phyloP scores from a whole-genome alignment of 2,113 vertebrate genomes.

The Pelodiscus sinensis region DNA sequence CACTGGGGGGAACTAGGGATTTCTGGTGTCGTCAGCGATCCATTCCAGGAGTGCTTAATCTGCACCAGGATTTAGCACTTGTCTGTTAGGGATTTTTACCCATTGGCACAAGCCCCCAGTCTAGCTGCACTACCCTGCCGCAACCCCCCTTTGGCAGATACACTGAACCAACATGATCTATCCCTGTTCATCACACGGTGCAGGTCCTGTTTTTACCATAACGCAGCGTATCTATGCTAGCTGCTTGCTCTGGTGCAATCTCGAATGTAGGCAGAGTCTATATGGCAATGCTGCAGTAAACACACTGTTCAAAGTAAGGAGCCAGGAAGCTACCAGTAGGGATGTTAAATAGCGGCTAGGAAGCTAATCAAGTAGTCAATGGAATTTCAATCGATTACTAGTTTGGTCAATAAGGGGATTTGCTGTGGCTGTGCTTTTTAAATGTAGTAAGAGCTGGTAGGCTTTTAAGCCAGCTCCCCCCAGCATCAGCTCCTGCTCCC shows the following conservation, averaged over 20 bases:
- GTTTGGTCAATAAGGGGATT: too few relatives aligned
- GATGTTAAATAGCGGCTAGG: too few relatives aligned
- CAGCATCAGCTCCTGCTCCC: too few relatives aligned
- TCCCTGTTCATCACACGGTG: neutral
- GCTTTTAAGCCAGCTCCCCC: too few relatives aligned
- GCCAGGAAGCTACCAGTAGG: neutral
- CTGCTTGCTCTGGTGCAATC: neutral
- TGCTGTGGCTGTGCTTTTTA: too few relatives aligned
- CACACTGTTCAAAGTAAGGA: neutral
- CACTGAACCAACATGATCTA: neutral
- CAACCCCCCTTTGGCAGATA: neutral
- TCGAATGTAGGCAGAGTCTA: neutral
- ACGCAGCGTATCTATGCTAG: neutral
- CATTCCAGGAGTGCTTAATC: rapidly evolving
- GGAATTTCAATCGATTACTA: too few relatives aligned
- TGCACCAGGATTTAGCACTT: rapidly evolving
- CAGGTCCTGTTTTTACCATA: neutral
- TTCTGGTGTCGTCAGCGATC: neutral
- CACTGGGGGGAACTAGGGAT: neutral
- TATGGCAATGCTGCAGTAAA: neutral
- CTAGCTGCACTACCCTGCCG: neutral
- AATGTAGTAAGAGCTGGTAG: too few relatives aligned
- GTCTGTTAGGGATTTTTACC: rapidly evolving
- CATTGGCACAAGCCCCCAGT: rapidly evolving
- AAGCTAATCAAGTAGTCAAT: too few relatives aligned